phyloP scores from a whole-genome alignment of 2,113 vertebrate species.

The Orcinus orca region DNA sequence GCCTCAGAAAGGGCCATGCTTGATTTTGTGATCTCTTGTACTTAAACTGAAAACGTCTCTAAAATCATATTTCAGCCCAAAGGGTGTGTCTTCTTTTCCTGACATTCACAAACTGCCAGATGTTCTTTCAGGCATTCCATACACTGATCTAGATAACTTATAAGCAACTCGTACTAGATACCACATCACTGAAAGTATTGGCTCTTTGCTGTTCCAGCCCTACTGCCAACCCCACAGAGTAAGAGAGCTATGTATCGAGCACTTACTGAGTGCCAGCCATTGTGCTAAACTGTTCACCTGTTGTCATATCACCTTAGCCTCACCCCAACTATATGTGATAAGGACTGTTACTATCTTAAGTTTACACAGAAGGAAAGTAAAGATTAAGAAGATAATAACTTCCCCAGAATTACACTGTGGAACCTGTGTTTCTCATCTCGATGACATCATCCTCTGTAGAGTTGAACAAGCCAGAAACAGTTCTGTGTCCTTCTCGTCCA shows the following conservation, averaged over 20 bases:
- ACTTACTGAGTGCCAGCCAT: neutral
- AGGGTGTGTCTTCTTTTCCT: neutral
- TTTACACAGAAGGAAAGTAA: neutral
- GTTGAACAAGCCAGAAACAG: neutral
- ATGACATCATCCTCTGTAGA: neutral
- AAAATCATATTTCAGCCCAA: neutral
- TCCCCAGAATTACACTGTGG: neutral
- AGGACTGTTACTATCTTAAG: neutral
- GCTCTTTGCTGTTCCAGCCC: neutral
- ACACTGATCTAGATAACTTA: neutral
- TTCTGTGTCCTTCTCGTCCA: neutral
- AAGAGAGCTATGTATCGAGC: neutral
- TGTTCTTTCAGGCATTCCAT: neutral
- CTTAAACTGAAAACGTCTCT: neutral
- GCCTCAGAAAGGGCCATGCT: neutral
- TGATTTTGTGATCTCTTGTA: neutral
- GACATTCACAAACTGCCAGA: neutral
- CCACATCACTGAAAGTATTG: neutral
- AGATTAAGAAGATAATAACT: neutral
- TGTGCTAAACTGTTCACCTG: neutral
- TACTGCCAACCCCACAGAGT: neutral
- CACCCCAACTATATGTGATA: neutral
- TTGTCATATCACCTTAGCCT: neutral
- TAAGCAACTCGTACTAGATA: neutral
- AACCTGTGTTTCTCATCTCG: neutral